Conservation (phyloP, 2,113 vertebrate species). For the Sterrhoptilus dennistouni region DNA sequence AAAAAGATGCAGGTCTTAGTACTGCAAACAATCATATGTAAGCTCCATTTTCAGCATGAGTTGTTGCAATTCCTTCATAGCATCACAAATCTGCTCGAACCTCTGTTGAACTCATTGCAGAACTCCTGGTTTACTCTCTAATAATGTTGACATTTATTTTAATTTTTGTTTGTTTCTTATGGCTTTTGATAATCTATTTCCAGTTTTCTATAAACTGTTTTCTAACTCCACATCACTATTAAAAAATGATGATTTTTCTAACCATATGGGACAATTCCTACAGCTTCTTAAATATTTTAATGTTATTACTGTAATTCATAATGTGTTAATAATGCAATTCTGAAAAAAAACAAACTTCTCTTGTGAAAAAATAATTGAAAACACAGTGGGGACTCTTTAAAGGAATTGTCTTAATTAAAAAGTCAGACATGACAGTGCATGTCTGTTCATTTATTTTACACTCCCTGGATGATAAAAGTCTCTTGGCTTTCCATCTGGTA, state of each 20-base stretch:
- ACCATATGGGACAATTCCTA: not conserved
- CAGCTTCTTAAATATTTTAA: not conserved
- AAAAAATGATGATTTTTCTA: not conserved
- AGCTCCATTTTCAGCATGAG: not conserved
- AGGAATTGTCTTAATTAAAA: conserved; percentile 48
- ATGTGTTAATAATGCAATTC: conserved; percentile 27
- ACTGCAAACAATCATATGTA: not conserved
- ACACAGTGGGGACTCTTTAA: not conserved
- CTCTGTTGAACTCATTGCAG: not conserved
- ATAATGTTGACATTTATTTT: not conserved
- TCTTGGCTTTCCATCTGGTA: not conserved
- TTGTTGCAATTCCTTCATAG: not conserved
- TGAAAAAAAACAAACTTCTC: not conserved
- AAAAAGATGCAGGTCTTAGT: not conserved
- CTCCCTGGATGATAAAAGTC: not conserved
- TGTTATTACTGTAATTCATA: conserved; percentile 16
- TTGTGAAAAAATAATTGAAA: conserved; percentile 45
- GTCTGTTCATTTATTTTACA: conserved; percentile 18
- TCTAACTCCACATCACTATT: not conserved
- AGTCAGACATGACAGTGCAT: not conserved
- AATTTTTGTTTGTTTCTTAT: not conserved
- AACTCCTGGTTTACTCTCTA: not conserved
- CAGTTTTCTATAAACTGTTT: not conserved
- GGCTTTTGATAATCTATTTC: not conserved
- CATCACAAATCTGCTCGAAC: not conserved